Evolutionary conservation across 2,797 vertebrate species (phyloP).

Genomic region (Fistularia tabacaria): DNA sequence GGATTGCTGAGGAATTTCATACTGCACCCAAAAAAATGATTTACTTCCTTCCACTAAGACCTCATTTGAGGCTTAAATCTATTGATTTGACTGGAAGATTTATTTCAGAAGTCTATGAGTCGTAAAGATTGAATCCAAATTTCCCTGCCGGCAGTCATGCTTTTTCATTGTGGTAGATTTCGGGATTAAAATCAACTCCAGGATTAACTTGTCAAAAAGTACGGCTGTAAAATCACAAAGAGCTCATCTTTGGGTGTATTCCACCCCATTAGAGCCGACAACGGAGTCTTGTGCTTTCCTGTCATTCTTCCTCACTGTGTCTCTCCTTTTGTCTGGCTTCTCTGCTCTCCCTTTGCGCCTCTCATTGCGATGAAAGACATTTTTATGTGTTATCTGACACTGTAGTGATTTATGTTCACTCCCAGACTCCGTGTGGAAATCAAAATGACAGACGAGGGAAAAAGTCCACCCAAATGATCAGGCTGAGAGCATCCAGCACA

Average conservation of each 20-base stretch:
- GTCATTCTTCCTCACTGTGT: constrained; percentile 1
- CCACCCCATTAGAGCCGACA: too few relatives aligned
- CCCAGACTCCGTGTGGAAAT: constrained; percentile 5
- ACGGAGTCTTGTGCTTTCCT: constrained; percentile 3
- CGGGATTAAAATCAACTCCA: constrained; percentile 26
- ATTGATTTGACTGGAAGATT: constrained; percentile 23
- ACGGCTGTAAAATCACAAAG: constrained; percentile 12
- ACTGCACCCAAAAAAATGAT: too few relatives aligned
- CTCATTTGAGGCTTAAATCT: neutral
- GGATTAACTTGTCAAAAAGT: constrained; percentile 43
- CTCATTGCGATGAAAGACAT: constrained; percentile 19
- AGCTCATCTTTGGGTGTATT: neutral
- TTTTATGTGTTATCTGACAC: constrained; percentile 20
- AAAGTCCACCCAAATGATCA: constrained; percentile 6
- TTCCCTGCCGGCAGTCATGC: constrained; percentile 6
- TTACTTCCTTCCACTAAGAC: too few relatives aligned
- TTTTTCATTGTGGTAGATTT: constrained; percentile 24
- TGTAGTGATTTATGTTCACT: constrained; percentile 26
- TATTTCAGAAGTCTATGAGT: constrained; percentile 15
- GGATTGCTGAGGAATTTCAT: constrained; percentile 2
- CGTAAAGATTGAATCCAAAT: constrained; percentile 13
- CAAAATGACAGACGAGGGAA: constrained; percentile 8
- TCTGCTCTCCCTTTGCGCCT: neutral
- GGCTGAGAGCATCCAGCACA: neutral
- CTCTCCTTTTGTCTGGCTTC: constrained; percentile 13